phyloP scores from a whole-genome alignment of 2,113 vertebrate genomes.

The Artemisiospiza belli region DNA sequence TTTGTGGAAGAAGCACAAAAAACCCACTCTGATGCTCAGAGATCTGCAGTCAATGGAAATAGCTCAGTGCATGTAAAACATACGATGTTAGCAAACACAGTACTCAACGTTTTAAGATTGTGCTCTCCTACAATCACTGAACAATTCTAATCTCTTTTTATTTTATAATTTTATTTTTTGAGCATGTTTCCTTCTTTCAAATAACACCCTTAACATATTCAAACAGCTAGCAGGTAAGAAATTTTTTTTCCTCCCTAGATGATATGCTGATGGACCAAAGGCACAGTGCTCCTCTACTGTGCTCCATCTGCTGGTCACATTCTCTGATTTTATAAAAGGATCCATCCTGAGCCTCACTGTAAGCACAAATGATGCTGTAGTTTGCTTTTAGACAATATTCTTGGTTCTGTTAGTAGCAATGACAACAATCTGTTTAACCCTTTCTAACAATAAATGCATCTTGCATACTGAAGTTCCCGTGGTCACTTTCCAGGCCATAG shows the following conservation, averaged over 20 bases:
- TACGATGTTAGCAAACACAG: neutral
- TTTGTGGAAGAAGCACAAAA: neutral
- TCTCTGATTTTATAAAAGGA: neutral
- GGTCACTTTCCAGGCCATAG: neutral
- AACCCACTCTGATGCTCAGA: neutral
- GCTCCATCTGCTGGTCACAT: neutral
- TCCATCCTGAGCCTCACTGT: neutral
- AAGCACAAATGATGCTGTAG: accelerated
- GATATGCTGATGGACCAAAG: neutral
- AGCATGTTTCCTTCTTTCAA: neutral
- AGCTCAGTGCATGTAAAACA: neutral
- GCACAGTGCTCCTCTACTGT: neutral
- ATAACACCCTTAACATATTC: neutral
- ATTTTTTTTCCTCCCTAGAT: neutral
- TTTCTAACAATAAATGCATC: neutral
- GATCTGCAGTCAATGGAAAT: neutral
- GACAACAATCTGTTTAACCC: neutral
- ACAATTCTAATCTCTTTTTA: neutral
- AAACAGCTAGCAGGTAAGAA: neutral
- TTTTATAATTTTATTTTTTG: neutral
- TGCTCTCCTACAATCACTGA: neutral
- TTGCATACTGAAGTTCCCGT: neutral
- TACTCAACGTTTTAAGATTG: neutral
- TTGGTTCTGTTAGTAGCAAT: neutral
- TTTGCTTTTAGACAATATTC: neutral